Conservation (phyloP, 2,888 invertebrate genomes). For the Eugnorisma glareosa region DNA sequence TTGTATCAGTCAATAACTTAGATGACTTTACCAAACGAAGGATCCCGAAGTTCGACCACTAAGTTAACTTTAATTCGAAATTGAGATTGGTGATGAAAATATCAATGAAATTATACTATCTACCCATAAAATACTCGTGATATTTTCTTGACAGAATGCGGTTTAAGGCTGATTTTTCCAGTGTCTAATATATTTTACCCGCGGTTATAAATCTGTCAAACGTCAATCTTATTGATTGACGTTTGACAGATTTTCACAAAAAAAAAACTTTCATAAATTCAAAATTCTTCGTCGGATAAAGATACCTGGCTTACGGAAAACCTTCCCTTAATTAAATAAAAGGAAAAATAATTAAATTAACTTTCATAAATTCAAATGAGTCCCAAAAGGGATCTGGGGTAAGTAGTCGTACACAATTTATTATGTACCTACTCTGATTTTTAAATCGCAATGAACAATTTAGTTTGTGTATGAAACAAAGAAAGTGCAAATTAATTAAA, state of each 20-base stretch:
- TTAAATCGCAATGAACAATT: conserved; percentile 11
- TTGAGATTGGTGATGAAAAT: conserved; percentile 22
- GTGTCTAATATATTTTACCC: not conserved
- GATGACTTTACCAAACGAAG: conserved; percentile 24
- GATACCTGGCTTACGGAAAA: not conserved
- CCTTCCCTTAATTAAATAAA: conserved; percentile 13
- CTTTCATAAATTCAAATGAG: conserved; percentile 38
- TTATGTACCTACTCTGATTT: conserved; percentile 12
- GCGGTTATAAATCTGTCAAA: too few relatives aligned
- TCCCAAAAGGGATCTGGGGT: conserved; percentile 3
- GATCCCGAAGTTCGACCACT: conserved; percentile 4
- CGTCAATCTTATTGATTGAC: too few relatives aligned
- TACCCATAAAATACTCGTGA: conserved; percentile 13
- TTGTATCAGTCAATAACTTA: conserved; percentile 38
- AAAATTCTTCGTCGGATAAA: not conserved
- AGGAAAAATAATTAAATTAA: conserved; percentile 20
- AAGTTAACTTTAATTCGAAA: conserved; percentile 27
- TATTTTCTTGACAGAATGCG: not conserved
- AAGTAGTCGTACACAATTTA: conserved; percentile 24
- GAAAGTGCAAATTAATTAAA: conserved; percentile 63
- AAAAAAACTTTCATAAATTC: not conserved
- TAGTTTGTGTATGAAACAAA: not conserved
- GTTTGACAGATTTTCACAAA: not conserved
- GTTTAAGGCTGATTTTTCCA: not conserved
- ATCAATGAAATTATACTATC: conserved; percentile 17